A percentile compares a stretch with the other conserved stretches of the same genome.
phyloP scores from a whole-genome alignment of 2,113 vertebrate genomes.

The Beaufortia kweichowensis region DNA sequence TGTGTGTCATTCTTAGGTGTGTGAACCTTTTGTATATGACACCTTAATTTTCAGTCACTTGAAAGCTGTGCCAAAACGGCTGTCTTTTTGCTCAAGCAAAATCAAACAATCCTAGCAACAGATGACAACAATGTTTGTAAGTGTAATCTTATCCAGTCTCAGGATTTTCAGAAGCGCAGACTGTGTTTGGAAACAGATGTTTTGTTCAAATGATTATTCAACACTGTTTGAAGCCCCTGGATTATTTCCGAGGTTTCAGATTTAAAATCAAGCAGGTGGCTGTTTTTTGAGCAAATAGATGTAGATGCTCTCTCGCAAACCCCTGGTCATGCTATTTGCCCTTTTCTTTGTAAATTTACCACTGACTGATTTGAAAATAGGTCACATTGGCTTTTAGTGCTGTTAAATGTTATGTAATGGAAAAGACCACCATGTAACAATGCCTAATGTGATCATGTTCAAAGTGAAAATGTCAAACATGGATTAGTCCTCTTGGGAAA shows the following conservation, averaged over 20 bases:
- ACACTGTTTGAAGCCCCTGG: neutral
- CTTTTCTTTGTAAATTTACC: slow-evolving; percentile 6
- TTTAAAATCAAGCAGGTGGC: slow-evolving; percentile 1
- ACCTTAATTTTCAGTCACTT: no score
- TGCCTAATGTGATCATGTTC: neutral
- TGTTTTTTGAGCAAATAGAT: neutral
- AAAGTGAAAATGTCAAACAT: slow-evolving; percentile 12
- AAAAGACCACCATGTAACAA: neutral
- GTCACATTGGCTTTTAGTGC: slow-evolving; percentile 1
- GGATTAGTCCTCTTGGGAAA: neutral
- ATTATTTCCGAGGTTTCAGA: neutral
- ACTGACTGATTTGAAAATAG: neutral
- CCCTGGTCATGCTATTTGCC: neutral
- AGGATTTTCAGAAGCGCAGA: neutral
- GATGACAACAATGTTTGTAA: slow-evolving; percentile 4
- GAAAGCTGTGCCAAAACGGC: neutral
- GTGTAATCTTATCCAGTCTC: neutral
- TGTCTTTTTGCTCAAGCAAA: neutral
- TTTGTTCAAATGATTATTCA: neutral
- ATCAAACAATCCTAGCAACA: neutral
- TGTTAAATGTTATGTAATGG: slow-evolving; percentile 4
- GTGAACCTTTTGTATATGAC: no score
- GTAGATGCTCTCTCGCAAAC: neutral
- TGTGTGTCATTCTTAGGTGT: no score
- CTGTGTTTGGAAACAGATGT: slow-evolving; percentile 12